These are phyloP conservation scores for Lacerta agilis DNA, from an alignment of 2,797 vertebrate species.

Conservation along the genomic window DNA sequence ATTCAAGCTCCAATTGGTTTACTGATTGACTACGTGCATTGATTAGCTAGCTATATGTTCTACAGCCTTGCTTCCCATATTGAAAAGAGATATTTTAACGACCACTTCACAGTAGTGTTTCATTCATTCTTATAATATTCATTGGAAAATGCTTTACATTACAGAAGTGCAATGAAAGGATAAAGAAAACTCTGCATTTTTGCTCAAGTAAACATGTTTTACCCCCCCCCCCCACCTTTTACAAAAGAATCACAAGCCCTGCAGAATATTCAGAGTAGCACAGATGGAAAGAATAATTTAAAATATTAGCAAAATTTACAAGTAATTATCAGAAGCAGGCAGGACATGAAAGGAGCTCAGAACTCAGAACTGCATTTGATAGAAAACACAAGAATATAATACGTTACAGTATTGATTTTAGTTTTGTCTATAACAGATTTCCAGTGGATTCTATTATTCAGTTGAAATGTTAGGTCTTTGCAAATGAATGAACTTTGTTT, in stretches of 20 bases:
- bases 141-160: not conserved
- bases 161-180: not conserved
- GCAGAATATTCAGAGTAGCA: not conserved
- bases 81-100: not conserved
- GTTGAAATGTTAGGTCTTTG: not conserved
- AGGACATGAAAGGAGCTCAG: not conserved
- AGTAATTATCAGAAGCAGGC: not conserved
- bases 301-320: slow-evolving; percentile 11
- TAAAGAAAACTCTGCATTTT: not conserved
- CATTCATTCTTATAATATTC: not conserved
- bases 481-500: not conserved
- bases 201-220: not conserved
- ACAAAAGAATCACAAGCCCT: slow-evolving; percentile 13
- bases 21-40: not conserved
- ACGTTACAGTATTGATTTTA: not conserved
- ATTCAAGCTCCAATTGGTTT: not conserved
- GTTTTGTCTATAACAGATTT: not conserved
- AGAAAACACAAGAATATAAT: slow-evolving; percentile 3
- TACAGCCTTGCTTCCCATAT: not conserved
- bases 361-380: not conserved
- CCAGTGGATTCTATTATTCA: not conserved
- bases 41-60: not conserved
- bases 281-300: slow-evolving; percentile 10
- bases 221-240: not conserved
- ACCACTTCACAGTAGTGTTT: not conserved